Base-by-base conservation (phyloP, 2,888 invertebrate species). In the Hoplodrina blanda region DNA sequence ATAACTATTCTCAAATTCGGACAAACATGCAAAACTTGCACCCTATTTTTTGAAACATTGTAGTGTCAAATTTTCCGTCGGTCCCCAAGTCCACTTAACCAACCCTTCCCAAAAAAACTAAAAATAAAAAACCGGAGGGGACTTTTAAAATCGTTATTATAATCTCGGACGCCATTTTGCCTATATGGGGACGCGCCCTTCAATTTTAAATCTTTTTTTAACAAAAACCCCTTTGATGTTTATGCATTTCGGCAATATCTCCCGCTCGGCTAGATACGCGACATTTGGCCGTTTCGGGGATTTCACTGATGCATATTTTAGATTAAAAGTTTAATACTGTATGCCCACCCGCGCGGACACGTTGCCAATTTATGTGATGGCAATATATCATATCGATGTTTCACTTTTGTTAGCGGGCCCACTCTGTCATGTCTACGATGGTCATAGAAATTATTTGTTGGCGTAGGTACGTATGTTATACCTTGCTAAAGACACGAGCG, bases 111-210 rank as follows among this genome's bases (percentile, higher is more conserved):
- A 88, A 88, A 91, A 92, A 91, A 91, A 87, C 88, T 90, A 93
- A 94, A 93, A 91, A 90, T 91, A 92, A 92, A 92, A 25, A 93
- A 92, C 69, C 80, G 80, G 85, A 87, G 93, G 95, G 95, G 94
- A 94, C 92, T 93, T 92, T 94, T 93, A 95, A 95, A 95, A 96
- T 95, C 95, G 95, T 96, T 96, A 96, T 95, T 95, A 96, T 95
- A 95, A 96, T 95, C 95, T 95, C 93, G 95, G 94, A 93, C 94
- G 95, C 95, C 94, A 95, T 95, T 94, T 93, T 93, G 91, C 89
- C 89, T 86, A 88, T 84, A 85, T 91, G 90, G 94, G 95, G 95
- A 94, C 93, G 94, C 94, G 94, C 95, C 95, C 95, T 96, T 92
- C 94, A 92, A 94, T 93, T 94, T 95, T 93, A 93, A 95, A 94